These are phyloP conservation scores for Athalia circularis DNA, from an alignment of 2,888 invertebrate genomes.

Conservation along the genomic window DNA sequence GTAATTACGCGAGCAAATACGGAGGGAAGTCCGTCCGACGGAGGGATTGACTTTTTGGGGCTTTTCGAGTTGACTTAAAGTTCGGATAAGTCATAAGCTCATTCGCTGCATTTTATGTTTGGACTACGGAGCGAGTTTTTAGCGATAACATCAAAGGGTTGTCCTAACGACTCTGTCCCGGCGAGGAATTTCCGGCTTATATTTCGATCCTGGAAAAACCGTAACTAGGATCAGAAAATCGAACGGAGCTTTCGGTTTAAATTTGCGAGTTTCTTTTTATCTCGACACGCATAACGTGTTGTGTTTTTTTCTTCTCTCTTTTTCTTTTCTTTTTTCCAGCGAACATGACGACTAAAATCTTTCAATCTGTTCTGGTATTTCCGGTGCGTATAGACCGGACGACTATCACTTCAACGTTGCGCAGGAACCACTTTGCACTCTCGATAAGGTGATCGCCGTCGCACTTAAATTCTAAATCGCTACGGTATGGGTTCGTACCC, in stretches of 20 bases:
- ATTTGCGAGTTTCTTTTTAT: too few relatives aligned
- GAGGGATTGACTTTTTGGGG: background rate
- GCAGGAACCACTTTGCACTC: slow-evolving; percentile 34
- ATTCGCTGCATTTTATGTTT: background rate
- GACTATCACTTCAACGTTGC: background rate
- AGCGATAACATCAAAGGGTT: slow-evolving; percentile 26
- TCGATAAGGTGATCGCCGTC: slow-evolving; percentile 14
- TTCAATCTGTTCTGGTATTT: slow-evolving; percentile 37
- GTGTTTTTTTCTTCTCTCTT: too few relatives aligned
- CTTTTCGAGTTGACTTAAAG: slow-evolving; percentile 21
- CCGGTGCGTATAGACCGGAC: background rate
- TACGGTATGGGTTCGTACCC: background rate
- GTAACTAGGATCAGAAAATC: too few relatives aligned
- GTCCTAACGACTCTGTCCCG: background rate
- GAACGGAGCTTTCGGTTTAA: too few relatives aligned
- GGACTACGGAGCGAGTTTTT: background rate
- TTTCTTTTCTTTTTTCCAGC: too few relatives aligned
- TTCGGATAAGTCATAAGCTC: background rate
- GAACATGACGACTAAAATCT: slow-evolving; percentile 3
- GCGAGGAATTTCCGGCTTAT: too few relatives aligned
- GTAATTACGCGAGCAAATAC: slow-evolving; percentile 39
- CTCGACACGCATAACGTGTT: too few relatives aligned
- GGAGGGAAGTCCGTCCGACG: background rate
- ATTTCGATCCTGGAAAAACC: too few relatives aligned
- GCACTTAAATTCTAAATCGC: background rate